phyloP scores from a whole-genome alignment of 2,888 invertebrate genomes.

The Acholoe squamosa region DNA sequence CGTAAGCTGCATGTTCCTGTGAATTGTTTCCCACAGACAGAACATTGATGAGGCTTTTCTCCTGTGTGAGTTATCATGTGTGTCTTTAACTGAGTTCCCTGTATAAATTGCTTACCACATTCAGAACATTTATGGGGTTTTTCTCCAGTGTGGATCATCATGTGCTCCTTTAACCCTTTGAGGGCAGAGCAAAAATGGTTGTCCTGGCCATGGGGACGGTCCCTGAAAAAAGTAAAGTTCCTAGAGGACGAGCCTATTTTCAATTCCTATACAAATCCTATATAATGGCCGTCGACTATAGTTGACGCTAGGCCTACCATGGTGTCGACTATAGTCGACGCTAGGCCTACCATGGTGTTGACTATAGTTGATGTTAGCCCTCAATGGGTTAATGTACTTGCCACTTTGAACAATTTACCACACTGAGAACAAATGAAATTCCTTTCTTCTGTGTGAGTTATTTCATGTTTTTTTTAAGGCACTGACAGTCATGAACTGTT shows the following conservation, averaged over 20 bases:
- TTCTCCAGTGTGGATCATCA: background rate
- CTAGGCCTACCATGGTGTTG: too few relatives aligned
- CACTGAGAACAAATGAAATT: background rate
- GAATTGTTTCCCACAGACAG: background rate
- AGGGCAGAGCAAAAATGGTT: too few relatives aligned
- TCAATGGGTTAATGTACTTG: too few relatives aligned
- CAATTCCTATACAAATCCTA: too few relatives aligned
- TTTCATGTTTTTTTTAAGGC: background rate
- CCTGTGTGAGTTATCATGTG: background rate
- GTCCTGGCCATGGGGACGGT: too few relatives aligned
- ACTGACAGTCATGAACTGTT: background rate
- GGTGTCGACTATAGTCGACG: too few relatives aligned
- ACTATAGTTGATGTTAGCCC: too few relatives aligned
- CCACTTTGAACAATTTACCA: background rate
- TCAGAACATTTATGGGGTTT: background rate
- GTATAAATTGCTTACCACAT: background rate
- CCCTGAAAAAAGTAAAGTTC: too few relatives aligned
- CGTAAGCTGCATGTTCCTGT: background rate
- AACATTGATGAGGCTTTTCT: background rate
- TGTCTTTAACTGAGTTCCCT: background rate
- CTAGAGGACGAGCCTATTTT: too few relatives aligned
- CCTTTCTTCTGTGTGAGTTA: background rate
- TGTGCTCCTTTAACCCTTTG: background rate
- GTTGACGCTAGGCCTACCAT: too few relatives aligned
- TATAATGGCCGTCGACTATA: too few relatives aligned